Conservation (phyloP, 1,140 invertebrate genomes). For the Maconellicoccus hirsutus region DNA sequence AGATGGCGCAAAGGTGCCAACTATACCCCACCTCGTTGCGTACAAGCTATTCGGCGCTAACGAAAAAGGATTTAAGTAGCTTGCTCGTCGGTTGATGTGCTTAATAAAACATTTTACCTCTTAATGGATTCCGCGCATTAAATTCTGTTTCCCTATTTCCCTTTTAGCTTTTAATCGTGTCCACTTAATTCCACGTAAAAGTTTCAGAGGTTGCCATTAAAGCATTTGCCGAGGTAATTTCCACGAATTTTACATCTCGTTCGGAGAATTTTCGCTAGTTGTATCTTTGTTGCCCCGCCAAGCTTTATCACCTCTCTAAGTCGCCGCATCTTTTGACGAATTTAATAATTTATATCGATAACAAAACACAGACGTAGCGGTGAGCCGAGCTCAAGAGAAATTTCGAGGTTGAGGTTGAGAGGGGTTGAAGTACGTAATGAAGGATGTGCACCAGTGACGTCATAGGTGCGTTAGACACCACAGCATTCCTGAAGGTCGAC, state of each 20-base stretch:
- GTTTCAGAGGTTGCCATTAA: constrained; percentile 3
- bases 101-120: constrained; percentile 6
- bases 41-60: neutral
- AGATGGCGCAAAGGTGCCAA: neutral
- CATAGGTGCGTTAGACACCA: too few species aligned
- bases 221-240: neutral
- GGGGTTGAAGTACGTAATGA: too few species aligned
- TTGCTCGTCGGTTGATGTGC: neutral
- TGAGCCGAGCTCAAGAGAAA: too few species aligned
- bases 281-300: too few species aligned
- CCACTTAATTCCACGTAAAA: constrained; percentile 4
- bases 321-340: too few species aligned
- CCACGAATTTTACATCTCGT: neutral
- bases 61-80: constrained; percentile 8
- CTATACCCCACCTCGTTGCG: neutral
- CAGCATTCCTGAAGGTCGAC: too few species aligned
- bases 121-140: constrained; percentile 7
- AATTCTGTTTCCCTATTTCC: constrained; percentile 8
- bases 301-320: too few species aligned
- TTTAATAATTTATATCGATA: too few species aligned
- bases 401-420: too few species aligned
- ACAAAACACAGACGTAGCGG: too few species aligned
- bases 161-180: constrained; percentile 9
- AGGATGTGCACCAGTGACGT: too few species aligned
- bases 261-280: too few species aligned